These are phyloP conservation scores for Cenopis cana DNA, from an alignment of 2,888 invertebrate genomes.

Conservation along the genomic window DNA sequence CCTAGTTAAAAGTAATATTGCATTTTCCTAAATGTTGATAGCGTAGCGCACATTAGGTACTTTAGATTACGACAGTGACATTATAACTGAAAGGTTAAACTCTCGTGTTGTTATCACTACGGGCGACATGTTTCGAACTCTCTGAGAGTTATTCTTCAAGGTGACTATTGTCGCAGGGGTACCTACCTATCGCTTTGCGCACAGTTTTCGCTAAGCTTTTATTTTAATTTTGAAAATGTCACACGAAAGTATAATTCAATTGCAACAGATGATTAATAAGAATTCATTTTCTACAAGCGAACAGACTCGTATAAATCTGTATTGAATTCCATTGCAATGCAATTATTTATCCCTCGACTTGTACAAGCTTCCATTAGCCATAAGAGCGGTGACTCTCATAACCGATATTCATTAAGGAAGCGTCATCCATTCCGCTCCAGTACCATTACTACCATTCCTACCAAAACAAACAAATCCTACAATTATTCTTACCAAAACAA, in stretches of 20 bases:
- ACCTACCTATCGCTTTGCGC: too few relatives aligned
- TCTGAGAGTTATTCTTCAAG: too few relatives aligned
- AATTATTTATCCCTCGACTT: slow-evolving; percentile 34
- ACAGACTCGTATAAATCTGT: slow-evolving; percentile 14
- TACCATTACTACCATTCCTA: slow-evolving; percentile 77
- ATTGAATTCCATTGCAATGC: slow-evolving; percentile 27
- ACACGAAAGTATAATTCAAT: too few relatives aligned
- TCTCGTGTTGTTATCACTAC: too few relatives aligned
- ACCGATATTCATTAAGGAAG: slow-evolving; percentile 80
- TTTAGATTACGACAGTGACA: not conserved
- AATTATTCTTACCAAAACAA: slow-evolving; percentile 73
- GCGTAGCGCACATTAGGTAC: not conserved
- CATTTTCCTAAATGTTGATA: not conserved
- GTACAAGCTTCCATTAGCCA: slow-evolving; percentile 56
- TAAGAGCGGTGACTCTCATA: slow-evolving; percentile 72
- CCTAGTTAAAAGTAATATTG: not conserved
- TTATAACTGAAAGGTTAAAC: too few relatives aligned
- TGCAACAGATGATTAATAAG: not conserved
- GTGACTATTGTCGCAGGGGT: too few relatives aligned
- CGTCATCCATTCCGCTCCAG: slow-evolving; percentile 77
- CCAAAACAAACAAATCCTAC: slow-evolving; percentile 83
- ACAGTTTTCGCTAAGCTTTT: too few relatives aligned
- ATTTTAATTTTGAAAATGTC: too few relatives aligned
- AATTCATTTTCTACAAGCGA: not conserved
- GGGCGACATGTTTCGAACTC: too few relatives aligned